A percentile compares a stretch with the other conserved stretches of the same genome.
phyloP scores from a whole-genome alignment of 2,888 invertebrate species.

The Agrilus mali region DNA sequence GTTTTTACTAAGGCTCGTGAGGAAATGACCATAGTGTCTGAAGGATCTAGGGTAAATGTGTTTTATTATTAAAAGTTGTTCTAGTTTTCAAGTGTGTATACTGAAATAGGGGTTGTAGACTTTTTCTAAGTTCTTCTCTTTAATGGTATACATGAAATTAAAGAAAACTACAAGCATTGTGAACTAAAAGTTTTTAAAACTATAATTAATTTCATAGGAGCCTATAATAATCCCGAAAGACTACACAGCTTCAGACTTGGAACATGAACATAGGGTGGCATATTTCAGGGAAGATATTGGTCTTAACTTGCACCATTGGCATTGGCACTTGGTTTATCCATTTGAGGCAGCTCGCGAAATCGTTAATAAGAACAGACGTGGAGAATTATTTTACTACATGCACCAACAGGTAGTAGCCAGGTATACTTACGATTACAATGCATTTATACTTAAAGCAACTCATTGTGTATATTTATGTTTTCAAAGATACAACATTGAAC shows the following conservation, averaged over 20 bases:
- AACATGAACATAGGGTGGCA: slow-evolving; percentile 67
- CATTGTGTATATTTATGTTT: slow-evolving; percentile 3
- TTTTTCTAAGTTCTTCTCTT: neutral
- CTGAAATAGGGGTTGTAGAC: no score
- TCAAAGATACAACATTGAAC: slow-evolving; percentile 60
- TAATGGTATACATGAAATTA: no score
- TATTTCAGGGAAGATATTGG: slow-evolving; percentile 81
- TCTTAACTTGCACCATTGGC: slow-evolving; percentile 82
- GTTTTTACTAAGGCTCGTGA: slow-evolving; percentile 58
- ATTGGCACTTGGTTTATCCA: slow-evolving; percentile 83
- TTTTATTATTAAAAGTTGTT: neutral
- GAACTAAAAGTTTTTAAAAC: no score
- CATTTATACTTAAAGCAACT: neutral
- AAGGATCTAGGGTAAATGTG: slow-evolving; percentile 46
- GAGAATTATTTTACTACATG: slow-evolving; percentile 73
- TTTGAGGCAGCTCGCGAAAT: slow-evolving; percentile 49
- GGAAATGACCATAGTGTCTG: slow-evolving; percentile 48
- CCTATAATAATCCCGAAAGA: slow-evolving; percentile 58
- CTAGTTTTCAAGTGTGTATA: no score
- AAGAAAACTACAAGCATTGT: no score
- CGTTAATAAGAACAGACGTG: slow-evolving; percentile 63
- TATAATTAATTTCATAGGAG: slow-evolving; percentile 32
- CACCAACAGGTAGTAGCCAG: slow-evolving; percentile 54
- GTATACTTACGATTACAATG: slow-evolving; percentile 19
- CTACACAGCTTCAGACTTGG: slow-evolving; percentile 61